phyloP scores from a whole-genome alignment of 2,113 vertebrate species.

The Esox niger region DNA sequence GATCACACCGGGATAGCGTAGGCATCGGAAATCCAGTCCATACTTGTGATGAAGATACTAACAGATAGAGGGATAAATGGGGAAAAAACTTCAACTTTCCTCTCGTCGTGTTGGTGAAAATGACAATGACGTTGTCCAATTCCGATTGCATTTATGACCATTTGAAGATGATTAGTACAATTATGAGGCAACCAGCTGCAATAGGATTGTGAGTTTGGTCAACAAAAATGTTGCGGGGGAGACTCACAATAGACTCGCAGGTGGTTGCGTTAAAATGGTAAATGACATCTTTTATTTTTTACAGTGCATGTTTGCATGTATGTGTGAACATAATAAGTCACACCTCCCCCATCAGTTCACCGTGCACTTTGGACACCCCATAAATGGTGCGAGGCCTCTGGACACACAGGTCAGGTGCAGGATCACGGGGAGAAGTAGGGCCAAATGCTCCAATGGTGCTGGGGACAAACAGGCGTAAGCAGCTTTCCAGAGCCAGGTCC shows the following conservation, averaged over 20 bases:
- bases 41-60: slow-evolving; percentile 78
- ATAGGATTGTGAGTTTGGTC: too few species aligned
- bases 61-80: slow-evolving; percentile 32
- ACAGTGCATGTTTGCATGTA: background rate
- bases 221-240: too few species aligned
- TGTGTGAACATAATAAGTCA: background rate
- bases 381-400: slow-evolving; percentile 78
- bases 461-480: slow-evolving; percentile 75
- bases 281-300: background rate
- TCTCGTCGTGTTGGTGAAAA: too few species aligned
- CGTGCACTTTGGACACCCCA: slow-evolving; percentile 77
- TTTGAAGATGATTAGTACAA: too few species aligned
- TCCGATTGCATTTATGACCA: too few species aligned
- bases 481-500: slow-evolving; percentile 75
- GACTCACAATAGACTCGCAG: too few species aligned
- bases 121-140: too few species aligned
- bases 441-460: slow-evolving; percentile 78
- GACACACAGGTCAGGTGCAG: slow-evolving; percentile 74
- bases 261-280: background rate
- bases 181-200: too few species aligned
- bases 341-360: slow-evolving; percentile 78
- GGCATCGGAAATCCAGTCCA: slow-evolving; percentile 74
- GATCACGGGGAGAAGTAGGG: slow-evolving; percentile 74
- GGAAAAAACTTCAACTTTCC: too few species aligned
- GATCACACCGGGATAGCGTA: slow-evolving; percentile 76